These are phyloP conservation scores for Galerucella nymphaeae DNA, from an alignment of 2,888 invertebrate genomes.

Conservation along the genomic window DNA sequence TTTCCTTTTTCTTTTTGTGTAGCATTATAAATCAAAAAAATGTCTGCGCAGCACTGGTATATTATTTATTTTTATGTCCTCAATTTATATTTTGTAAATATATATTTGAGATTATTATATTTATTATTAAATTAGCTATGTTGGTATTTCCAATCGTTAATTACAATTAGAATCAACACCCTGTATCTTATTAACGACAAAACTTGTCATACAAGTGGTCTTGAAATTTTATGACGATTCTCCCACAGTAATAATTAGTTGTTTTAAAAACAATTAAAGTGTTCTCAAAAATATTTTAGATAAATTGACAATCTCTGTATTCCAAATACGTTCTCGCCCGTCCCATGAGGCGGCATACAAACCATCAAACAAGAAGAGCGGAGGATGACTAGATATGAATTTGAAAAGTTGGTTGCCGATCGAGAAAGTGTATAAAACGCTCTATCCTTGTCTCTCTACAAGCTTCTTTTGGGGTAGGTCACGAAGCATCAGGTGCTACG, in stretches of 20 bases:
- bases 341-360: slow-evolving; percentile 33
- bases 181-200: too few species aligned
- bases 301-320: neutral
- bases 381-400: slow-evolving; percentile 31
- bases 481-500: slow-evolving; percentile 2
- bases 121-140: neutral
- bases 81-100: slow-evolving; percentile 5
- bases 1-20: slow-evolving; percentile 10
- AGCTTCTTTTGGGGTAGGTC: slow-evolving; percentile 24
- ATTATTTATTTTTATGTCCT: neutral
- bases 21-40: slow-evolving; percentile 14
- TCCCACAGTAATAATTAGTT: too few species aligned
- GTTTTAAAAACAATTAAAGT: too few species aligned
- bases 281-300: neutral
- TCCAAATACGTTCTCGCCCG: slow-evolving; percentile 12
- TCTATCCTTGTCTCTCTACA: slow-evolving; percentile 14
- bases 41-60: slow-evolving; percentile 12
- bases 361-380: slow-evolving; percentile 29
- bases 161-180: too few species aligned
- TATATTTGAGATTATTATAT: neutral
- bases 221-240: too few species aligned
- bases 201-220: too few species aligned
- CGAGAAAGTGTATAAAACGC: slow-evolving; percentile 14
- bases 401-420: slow-evolving; percentile 30
- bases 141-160: neutral